phyloP scores from a whole-genome alignment of 92 coral and sea anemone species.

The Chrysogorgia sp. region DNA sequence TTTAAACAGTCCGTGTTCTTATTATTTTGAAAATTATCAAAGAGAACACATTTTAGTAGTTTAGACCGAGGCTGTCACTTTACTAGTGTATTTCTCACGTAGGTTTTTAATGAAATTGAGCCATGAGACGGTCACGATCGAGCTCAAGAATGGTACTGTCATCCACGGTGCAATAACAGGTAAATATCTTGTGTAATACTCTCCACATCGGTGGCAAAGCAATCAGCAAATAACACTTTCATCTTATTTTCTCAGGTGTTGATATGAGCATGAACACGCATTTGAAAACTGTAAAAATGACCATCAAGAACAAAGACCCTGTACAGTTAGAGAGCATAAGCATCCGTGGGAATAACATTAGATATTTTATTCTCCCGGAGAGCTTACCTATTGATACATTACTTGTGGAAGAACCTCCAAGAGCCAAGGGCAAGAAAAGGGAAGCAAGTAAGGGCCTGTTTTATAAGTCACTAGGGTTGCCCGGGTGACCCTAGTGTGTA shows the following conservation, averaged over 20 bases:
- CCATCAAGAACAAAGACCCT: conserved; percentile 96
- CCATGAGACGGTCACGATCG: conserved; percentile 97
- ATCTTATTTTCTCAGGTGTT: conserved; percentile 65
- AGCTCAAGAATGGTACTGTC: conserved; percentile 96
- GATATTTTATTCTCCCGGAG: conserved; percentile 97
- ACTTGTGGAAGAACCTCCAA: conserved; percentile 92
- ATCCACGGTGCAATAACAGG: conserved; percentile 99
- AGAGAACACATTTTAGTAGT: neutral
- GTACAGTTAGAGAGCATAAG: conserved; percentile 89
- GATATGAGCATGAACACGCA: conserved; percentile 99
- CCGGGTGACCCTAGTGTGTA: too few species aligned
- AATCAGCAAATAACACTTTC: neutral
- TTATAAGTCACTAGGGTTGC: too few species aligned
- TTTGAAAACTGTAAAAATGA: conserved; percentile 95
- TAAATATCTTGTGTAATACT: conserved; percentile 27
- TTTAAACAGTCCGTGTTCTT: neutral
- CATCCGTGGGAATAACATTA: conserved; percentile 93
- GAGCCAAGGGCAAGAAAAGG: conserved; percentile 92
- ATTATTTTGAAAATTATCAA: conserved; percentile 26
- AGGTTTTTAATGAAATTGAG: conserved; percentile 99
- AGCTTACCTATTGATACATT: conserved; percentile 94
- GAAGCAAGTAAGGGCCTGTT: conserved; percentile 76
- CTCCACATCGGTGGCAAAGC: too few species aligned
- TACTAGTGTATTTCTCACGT: conserved; percentile 19
- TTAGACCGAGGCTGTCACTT: neutral